Evolutionary conservation across 2,888 invertebrate species (phyloP).

Genomic region (Acleris sparsana): DNA sequence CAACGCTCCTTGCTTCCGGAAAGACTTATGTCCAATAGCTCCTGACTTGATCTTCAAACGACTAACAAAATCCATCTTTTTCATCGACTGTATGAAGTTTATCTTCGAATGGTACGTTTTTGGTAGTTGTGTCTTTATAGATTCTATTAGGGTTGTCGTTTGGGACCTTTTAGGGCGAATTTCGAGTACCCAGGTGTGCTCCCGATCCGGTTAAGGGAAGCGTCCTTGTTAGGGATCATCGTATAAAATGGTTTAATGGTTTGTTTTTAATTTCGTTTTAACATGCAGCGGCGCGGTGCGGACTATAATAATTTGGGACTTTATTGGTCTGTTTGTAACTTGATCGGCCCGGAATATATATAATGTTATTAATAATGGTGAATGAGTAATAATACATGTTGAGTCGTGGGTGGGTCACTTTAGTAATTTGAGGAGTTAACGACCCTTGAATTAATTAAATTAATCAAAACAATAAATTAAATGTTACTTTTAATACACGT

Average conservation of each 20-base stretch:
- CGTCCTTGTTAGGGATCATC: conserved; percentile 82
- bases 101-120: conserved; percentile 41
- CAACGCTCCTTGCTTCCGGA: conserved; percentile 79
- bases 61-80: conserved; percentile 51
- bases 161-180: conserved; percentile 80
- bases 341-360: conserved; percentile 50
- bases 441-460: too few species aligned
- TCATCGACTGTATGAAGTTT: conserved; percentile 32
- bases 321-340: conserved; percentile 67
- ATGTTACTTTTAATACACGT: too few species aligned
- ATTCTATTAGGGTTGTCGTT: conserved; percentile 60
- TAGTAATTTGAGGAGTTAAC: conserved; percentile 28
- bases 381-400: conserved; percentile 45
- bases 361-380: conserved; percentile 51
- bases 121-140: conserved; percentile 51
- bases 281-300: conserved; percentile 69
- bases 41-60: conserved; percentile 51
- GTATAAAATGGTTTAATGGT: conserved; percentile 82
- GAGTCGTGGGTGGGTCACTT: conserved; percentile 56
- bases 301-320: conserved; percentile 72
- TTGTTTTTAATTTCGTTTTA: conserved; percentile 83
- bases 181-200: conserved; percentile 83
- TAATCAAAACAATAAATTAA: too few species aligned
- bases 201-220: conserved; percentile 83
- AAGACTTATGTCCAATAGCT: conserved; percentile 78